phyloP scores from a whole-genome alignment of 2,888 invertebrate species.

The Anticlea derivata region DNA sequence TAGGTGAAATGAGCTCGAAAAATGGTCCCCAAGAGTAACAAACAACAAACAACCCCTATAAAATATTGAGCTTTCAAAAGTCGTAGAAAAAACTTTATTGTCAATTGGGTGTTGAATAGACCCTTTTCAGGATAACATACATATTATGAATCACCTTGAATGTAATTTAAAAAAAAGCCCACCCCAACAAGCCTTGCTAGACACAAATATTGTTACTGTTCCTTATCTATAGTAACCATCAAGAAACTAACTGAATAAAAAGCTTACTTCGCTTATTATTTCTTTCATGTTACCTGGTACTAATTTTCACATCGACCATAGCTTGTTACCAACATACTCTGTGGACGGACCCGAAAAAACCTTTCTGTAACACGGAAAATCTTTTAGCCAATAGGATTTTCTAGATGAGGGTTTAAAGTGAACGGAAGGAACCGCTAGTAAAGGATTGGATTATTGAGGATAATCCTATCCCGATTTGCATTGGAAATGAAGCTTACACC shows the following conservation, averaged over 20 bases:
- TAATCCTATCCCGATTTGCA: constrained; percentile 5
- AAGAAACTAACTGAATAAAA: no score
- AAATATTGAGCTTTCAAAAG: no score
- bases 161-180: no score
- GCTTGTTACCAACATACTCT: background rate
- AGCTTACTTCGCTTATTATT: no score
- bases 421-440: constrained; percentile 21
- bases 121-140: no score
- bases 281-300: no score
- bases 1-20: no score
- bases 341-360: constrained; percentile 37
- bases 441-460: constrained; percentile 24
- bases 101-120: no score
- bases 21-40: no score
- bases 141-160: no score
- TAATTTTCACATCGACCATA: background rate
- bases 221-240: background rate
- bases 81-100: no score
- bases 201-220: background rate
- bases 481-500: background rate
- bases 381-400: constrained; percentile 43
- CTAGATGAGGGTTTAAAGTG: constrained; percentile 32
- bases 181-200: background rate
- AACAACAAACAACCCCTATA: no score
- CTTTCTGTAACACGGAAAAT: constrained; percentile 49